phyloP scores from a whole-genome alignment of 2,797 vertebrate genomes.

The Paedocypris micromegethes region DNA sequence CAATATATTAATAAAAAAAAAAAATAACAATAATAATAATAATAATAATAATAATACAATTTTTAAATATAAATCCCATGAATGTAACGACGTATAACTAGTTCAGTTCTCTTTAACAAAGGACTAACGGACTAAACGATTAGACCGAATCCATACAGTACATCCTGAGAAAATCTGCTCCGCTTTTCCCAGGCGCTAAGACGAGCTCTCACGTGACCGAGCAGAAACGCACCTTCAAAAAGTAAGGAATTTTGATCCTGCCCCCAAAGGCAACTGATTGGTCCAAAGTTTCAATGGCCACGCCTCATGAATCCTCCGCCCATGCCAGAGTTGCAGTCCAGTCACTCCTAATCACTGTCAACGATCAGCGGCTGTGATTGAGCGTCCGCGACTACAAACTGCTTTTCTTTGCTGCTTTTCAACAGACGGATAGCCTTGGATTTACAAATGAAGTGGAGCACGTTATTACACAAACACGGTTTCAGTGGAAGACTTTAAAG shows the following conservation, averaged over 20 bases:
- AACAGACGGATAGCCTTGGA: conserved; percentile 5
- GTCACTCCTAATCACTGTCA: conserved; percentile 47
- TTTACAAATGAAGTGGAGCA: not conserved
- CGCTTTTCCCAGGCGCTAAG: not conserved
- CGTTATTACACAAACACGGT: not conserved
- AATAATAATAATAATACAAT: too few relatives aligned
- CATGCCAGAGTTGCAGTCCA: conserved; percentile 7
- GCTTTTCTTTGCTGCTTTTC: not conserved
- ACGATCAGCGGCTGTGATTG: conserved; percentile 28
- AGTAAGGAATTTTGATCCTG: conserved; percentile 28
- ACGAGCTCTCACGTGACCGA: conserved; percentile 60
- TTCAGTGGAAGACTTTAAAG: conserved; percentile 10
- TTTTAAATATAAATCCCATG: too few relatives aligned
- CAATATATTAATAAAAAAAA: too few relatives aligned
- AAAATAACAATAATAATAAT: too few relatives aligned
- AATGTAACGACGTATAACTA: too few relatives aligned
- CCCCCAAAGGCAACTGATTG: conserved; percentile 60
- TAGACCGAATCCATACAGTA: too few relatives aligned
- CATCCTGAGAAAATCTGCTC: too few relatives aligned
- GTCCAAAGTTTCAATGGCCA: conserved; percentile 64
- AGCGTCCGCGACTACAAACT: conserved; percentile 10
- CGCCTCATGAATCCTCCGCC: conserved; percentile 49
- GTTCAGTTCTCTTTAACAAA: too few relatives aligned
- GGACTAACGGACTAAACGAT: too few relatives aligned
- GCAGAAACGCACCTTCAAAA: conserved; percentile 55